These are phyloP conservation scores for Laothoe populi DNA, from an alignment of 2,888 invertebrate species.

Conservation along the genomic window DNA sequence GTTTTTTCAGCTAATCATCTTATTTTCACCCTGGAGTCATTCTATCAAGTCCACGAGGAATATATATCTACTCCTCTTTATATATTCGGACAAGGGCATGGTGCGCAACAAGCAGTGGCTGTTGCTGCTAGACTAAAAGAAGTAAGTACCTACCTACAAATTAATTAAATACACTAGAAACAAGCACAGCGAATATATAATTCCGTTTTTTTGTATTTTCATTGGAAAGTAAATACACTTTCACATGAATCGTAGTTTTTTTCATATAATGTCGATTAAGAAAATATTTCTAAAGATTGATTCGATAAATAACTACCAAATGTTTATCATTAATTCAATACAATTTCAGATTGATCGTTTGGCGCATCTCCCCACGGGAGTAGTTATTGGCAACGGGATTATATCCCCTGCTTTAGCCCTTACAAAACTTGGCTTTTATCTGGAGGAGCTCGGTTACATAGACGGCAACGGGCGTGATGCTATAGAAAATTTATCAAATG, in stretches of 20 bases:
- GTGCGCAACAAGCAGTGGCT: conserved; percentile 93
- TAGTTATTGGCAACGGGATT: conserved; percentile 93
- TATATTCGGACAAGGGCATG: conserved; percentile 94
- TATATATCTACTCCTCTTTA: conserved; percentile 89
- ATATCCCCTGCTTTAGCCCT: conserved; percentile 87
- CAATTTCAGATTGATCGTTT: conserved; percentile 80
- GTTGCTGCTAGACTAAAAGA: conserved; percentile 84
- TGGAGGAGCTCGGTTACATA: conserved; percentile 86
- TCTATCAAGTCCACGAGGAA: conserved; percentile 86
- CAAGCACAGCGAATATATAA: no score
- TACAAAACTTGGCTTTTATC: conserved; percentile 71
- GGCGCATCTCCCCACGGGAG: conserved; percentile 88
- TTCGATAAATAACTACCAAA: background rate
- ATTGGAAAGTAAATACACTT: no score
- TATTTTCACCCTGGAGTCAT: conserved; percentile 86
- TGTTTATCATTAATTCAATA: conserved; percentile 1
- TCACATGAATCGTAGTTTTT: no score
- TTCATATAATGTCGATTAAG: no score
- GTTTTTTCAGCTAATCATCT: conserved; percentile 87
- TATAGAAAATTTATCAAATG: conserved; percentile 82
- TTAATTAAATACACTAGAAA: no score
- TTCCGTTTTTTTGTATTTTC: no score
- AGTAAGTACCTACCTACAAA: conserved; percentile 61
- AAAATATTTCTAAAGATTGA: no score
- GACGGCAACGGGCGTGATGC: conserved; percentile 86